Evolutionary conservation across 2,113 vertebrate species (phyloP).

Genomic region (Anguilla japonica): DNA sequence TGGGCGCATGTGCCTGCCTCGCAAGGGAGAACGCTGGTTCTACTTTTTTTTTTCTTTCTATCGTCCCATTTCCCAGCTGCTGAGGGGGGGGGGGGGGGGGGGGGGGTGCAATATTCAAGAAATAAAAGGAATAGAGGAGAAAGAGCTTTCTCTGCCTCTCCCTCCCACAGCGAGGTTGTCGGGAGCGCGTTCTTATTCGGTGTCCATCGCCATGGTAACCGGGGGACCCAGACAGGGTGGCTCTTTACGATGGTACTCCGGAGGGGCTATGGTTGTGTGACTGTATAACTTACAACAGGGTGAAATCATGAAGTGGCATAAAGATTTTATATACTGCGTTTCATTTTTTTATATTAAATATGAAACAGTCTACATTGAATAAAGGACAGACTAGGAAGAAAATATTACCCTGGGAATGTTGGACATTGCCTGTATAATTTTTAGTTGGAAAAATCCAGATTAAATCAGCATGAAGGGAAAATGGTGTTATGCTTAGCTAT

Average conservation of each 20-base stretch:
- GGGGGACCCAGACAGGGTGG: slow-evolving; percentile 50
- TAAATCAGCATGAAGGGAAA: background rate
- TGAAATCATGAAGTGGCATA: background rate
- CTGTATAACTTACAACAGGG: background rate
- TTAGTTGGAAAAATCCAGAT: background rate
- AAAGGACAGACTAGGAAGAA: background rate
- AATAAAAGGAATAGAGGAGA: slow-evolving; percentile 29
- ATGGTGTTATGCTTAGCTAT: background rate
- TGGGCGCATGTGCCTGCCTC: background rate
- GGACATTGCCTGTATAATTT: background rate
- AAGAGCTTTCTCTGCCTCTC: slow-evolving; percentile 39
- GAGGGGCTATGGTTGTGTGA: background rate
- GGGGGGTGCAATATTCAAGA: background rate
- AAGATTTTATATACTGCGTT: background rate
- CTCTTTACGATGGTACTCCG: slow-evolving; percentile 42
- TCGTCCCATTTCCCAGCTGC: slow-evolving; percentile 7
- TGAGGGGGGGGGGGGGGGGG: background rate
- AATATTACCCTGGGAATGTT: background rate
- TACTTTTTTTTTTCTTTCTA: background rate
- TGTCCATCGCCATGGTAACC: slow-evolving; percentile 72
- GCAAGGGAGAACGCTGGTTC: background rate
- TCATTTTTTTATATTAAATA: background rate
- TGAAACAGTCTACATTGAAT: background rate
- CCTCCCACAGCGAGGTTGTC: slow-evolving; percentile 51
- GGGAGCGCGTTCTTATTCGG: slow-evolving; percentile 63